A percentile compares a stretch with the other conserved stretches of the same genome.
Evolutionary conservation across 1,140 invertebrate species (phyloP).

Genomic region (Geopemphigus sp.): DNA sequence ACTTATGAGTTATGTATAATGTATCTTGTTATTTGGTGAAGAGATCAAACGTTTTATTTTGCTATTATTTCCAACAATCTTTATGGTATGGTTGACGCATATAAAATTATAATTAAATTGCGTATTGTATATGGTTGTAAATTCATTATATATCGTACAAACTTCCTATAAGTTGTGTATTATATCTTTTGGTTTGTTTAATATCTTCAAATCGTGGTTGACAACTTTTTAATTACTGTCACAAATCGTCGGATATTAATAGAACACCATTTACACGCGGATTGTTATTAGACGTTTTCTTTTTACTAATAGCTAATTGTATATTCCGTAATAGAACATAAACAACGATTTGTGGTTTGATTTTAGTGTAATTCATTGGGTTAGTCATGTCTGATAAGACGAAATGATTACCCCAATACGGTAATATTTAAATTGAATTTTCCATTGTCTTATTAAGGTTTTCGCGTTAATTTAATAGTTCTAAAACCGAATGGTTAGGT

Average conservation of each 20-base stretch:
- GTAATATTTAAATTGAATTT: conserved; percentile 23
- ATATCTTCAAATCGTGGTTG: background rate
- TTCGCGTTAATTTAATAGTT: background rate
- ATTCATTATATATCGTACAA: background rate
- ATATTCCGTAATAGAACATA: too few species aligned
- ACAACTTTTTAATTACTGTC: background rate
- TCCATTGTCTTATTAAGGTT: background rate
- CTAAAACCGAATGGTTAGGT: background rate
- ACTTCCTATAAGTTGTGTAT: background rate
- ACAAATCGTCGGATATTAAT: background rate
- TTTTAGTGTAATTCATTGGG: background rate
- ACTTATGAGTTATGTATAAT: background rate
- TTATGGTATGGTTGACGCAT: too few species aligned
- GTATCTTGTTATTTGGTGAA: background rate
- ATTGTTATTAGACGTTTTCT: background rate
- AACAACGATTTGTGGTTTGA: background rate
- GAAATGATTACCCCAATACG: background rate
- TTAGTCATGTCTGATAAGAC: background rate
- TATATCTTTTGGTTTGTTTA: background rate
- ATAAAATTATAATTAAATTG: too few species aligned
- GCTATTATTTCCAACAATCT: background rate
- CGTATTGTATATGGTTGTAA: too few species aligned
- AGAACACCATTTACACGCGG: background rate
- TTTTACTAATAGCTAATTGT: background rate
- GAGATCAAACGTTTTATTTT: background rate